Percentiles rank a stretch among this genome's conserved stretches.
phyloP scores from a whole-genome alignment of 2,797 vertebrate genomes.

The Oophaga sylvatica region DNA sequence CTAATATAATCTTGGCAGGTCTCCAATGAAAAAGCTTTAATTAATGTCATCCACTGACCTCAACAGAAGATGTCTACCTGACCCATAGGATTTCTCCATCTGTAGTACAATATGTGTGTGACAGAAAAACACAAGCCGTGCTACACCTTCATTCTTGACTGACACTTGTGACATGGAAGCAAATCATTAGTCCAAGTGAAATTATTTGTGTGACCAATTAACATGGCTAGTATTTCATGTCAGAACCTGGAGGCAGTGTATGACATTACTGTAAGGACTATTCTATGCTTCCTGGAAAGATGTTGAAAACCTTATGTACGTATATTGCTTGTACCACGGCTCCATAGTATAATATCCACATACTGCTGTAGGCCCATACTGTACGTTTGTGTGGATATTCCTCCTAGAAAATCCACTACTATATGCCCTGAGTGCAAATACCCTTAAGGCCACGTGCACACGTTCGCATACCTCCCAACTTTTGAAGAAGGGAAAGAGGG shows the following conservation, averaged over 20 bases:
- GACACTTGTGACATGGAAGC: neutral
- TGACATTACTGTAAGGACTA: neutral
- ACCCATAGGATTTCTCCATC: constrained; percentile 11
- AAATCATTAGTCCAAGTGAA: neutral
- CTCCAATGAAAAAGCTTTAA: neutral
- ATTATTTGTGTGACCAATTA: neutral
- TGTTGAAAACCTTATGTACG: no score
- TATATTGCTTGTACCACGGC: no score
- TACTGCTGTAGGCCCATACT: no score
- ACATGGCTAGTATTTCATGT: no score
- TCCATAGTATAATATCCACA: no score
- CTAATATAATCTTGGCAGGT: constrained; percentile 10
- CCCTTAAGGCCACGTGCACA: no score
- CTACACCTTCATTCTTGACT: neutral
- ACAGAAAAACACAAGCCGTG: neutral
- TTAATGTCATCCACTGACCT: neutral
- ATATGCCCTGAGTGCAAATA: no score
- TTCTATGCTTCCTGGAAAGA: neutral
- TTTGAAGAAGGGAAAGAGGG: no score
- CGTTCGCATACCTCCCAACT: no score
- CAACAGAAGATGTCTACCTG: neutral
- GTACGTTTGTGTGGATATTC: no score
- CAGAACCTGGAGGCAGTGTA: no score
- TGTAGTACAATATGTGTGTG: constrained; percentile 1
- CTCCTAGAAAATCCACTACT: no score